Percentiles rank a stretch among this genome's conserved stretches.
phyloP scores from a whole-genome alignment of 64 coral and sea anemone genomes.

The Orbicella faveolata region DNA sequence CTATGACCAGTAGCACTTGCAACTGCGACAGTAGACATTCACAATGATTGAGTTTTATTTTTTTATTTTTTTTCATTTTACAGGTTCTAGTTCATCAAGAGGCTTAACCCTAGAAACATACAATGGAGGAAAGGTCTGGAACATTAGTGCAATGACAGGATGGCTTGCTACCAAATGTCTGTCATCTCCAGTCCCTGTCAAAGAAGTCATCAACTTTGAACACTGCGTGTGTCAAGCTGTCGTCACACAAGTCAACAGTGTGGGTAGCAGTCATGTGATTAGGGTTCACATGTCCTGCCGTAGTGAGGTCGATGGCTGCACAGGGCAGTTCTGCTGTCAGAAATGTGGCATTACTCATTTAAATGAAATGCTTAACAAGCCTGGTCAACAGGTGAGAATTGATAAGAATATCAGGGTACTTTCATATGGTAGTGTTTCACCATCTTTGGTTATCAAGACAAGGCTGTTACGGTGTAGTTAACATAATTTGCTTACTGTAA shows the following conservation, averaged over 20 bases:
- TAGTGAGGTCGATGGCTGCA: slow-evolving; percentile 20
- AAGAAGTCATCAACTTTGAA: slow-evolving; percentile 1
- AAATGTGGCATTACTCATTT: slow-evolving; percentile 49
- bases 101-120: slow-evolving; percentile 31
- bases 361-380: slow-evolving; percentile 44
- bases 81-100: background rate
- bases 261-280: slow-evolving; percentile 6
- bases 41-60: too few relatives aligned
- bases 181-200: slow-evolving; percentile 12
- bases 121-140: slow-evolving; percentile 78
- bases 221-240: slow-evolving; percentile 71
- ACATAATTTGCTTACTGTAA: too few relatives aligned
- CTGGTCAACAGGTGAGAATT: slow-evolving; percentile 10
- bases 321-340: slow-evolving; percentile 56
- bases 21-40: too few relatives aligned
- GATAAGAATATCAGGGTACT: too few relatives aligned
- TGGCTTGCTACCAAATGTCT: slow-evolving; percentile 89
- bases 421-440: too few relatives aligned
- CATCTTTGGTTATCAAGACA: too few relatives aligned
- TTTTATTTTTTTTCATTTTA: background rate
- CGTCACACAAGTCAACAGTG: slow-evolving; percentile 52
- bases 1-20: too few relatives aligned
- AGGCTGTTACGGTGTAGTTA: too few relatives aligned
- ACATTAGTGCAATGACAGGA: slow-evolving; percentile 72
- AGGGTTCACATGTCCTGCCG: slow-evolving; percentile 75